Conservation (phyloP, 2,797 vertebrate species). For the Protosalanx chinensis region DNA sequence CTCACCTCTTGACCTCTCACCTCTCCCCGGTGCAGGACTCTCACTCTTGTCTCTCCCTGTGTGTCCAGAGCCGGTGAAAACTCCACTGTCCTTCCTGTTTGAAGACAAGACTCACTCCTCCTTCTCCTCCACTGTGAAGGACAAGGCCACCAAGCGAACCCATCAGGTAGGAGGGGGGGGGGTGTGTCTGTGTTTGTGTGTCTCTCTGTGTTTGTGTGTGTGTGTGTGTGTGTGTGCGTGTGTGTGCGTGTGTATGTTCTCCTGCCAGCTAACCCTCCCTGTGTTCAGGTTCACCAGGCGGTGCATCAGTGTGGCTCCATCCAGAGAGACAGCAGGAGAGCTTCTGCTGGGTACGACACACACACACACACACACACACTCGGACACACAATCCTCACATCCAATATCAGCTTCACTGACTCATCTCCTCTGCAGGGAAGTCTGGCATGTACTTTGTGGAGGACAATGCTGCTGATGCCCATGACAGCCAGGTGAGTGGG, state of each 20-base stretch:
- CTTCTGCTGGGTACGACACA: constrained; percentile 84
- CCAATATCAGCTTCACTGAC: too few species aligned
- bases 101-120: constrained; percentile 97
- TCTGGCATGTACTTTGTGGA: constrained; percentile 99
- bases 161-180: constrained; percentile 79
- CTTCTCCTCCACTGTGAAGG: constrained; percentile 97
- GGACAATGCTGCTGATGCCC: constrained; percentile 87
- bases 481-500: constrained; percentile 81
- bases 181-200: background rate
- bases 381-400: constrained; percentile 1
- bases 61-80: constrained; percentile 78
- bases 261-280: constrained; percentile 8
- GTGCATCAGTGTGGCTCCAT: constrained; percentile 93
- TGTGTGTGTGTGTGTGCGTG: background rate
- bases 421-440: constrained; percentile 77
- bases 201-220: background rate
- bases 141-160: constrained; percentile 98
- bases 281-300: constrained; percentile 86
- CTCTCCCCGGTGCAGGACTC: background rate
- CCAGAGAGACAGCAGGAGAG: constrained; percentile 93
- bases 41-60: constrained; percentile 1
- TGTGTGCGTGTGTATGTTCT: constrained; percentile 3
- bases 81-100: constrained; percentile 90
- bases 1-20: too few species aligned
- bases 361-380: background rate